A percentile compares a stretch with the other conserved stretches of the same genome.
phyloP scores from a whole-genome alignment of 2,113 vertebrate genomes.

The Cavia aperea region DNA sequence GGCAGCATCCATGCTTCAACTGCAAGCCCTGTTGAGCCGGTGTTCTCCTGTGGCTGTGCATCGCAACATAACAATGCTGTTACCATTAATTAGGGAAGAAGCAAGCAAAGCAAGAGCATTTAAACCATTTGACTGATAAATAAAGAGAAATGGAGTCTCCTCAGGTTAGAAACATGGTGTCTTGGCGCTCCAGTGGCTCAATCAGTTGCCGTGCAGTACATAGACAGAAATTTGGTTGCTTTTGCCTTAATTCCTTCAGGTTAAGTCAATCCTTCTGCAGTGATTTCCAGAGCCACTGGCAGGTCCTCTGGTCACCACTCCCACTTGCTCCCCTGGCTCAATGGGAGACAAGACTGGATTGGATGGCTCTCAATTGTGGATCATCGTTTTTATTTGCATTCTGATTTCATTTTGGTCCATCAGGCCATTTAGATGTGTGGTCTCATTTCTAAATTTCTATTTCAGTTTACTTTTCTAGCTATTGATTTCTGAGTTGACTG shows the following conservation, averaged over 20 bases:
- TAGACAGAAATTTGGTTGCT: not conserved
- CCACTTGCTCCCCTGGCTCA: not conserved
- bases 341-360: not conserved
- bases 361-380: not conserved
- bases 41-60: not conserved
- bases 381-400: not conserved
- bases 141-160: constrained; percentile 23
- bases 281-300: not conserved
- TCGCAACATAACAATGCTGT: not conserved
- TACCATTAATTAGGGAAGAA: not conserved
- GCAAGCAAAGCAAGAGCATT: not conserved
- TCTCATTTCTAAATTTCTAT: constrained; percentile 40
- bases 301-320: not conserved
- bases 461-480: not conserved
- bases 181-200: not conserved
- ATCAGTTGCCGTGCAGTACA: too few species aligned
- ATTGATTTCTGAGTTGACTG: constrained; percentile 30
- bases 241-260: not conserved
- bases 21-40: not conserved
- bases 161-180: not conserved
- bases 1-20: not conserved
- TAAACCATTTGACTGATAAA: not conserved
- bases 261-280: not conserved
- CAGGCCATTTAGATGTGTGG: not conserved
- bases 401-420: not conserved